Evolutionary conservation across 2,888 invertebrate genomes (phyloP).

Genomic region (Drosophila nr. fundita): DNA sequence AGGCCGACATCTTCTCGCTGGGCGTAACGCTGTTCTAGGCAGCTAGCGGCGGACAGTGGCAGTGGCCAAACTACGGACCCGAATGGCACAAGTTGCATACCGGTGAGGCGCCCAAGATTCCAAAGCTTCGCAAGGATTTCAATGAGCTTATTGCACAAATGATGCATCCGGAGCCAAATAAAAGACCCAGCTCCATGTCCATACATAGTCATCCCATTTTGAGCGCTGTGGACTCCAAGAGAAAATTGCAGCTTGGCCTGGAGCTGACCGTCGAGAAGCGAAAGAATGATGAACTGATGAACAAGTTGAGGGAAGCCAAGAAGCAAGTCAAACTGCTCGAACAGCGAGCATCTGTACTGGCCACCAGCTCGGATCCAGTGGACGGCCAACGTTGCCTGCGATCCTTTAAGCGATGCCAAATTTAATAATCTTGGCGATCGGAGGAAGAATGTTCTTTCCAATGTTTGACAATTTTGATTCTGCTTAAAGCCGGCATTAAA

Average conservation of each 20-base stretch:
- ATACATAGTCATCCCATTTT: slow-evolving; percentile 90
- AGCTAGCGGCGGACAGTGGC: slow-evolving; percentile 91
- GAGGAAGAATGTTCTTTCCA: slow-evolving; percentile 79
- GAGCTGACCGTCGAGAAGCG: slow-evolving; percentile 92
- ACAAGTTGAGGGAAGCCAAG: slow-evolving; percentile 89
- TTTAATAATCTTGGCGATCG: slow-evolving; percentile 76
- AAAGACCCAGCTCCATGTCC: slow-evolving; percentile 90
- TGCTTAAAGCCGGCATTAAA: slow-evolving; percentile 46
- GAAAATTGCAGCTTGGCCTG: slow-evolving; percentile 90
- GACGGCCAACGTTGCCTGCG: slow-evolving; percentile 80
- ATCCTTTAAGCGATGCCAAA: slow-evolving; percentile 76
- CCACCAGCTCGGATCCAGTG: slow-evolving; percentile 50
- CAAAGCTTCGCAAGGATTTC: slow-evolving; percentile 89
- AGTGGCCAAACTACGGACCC: slow-evolving; percentile 96
- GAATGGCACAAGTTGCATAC: slow-evolving; percentile 93
- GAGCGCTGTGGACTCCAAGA: slow-evolving; percentile 90
- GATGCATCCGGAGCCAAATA: slow-evolving; percentile 92
- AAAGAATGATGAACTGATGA: slow-evolving; percentile 91
- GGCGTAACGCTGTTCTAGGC: slow-evolving; percentile 87
- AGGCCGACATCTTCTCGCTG: slow-evolving; percentile 96
- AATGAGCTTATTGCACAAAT: slow-evolving; percentile 92
- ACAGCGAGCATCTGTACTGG: slow-evolving; percentile 68
- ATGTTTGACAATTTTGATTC: slow-evolving; percentile 59
- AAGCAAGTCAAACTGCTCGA: slow-evolving; percentile 83
- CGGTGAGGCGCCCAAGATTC: slow-evolving; percentile 89